phyloP scores from a whole-genome alignment of 2,888 invertebrate genomes.

The Campoplex capitator region DNA sequence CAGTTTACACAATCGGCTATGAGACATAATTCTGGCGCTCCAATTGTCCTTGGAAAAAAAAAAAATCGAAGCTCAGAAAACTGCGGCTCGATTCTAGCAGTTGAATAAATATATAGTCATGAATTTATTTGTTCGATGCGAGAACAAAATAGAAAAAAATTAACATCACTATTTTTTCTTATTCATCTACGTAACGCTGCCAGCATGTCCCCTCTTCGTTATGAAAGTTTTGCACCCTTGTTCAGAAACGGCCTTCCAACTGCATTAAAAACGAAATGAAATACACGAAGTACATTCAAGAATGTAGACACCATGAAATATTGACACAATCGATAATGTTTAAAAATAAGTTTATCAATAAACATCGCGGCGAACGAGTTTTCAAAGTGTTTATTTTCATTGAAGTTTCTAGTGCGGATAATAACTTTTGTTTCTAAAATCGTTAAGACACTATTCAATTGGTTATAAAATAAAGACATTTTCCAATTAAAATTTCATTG shows the following conservation, averaged over 20 bases:
- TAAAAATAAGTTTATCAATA: background rate
- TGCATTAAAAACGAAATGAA: too few species aligned
- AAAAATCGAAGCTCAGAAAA: background rate
- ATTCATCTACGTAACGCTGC: background rate
- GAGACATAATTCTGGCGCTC: background rate
- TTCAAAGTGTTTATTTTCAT: background rate
- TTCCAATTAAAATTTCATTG: background rate
- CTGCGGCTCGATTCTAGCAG: background rate
- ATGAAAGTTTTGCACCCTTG: background rate
- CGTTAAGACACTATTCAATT: background rate
- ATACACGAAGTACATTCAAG: too few species aligned
- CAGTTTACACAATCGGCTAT: constrained; percentile 4
- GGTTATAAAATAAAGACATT: background rate
- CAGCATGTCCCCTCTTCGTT: background rate
- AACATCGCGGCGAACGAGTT: background rate
- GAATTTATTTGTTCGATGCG: background rate
- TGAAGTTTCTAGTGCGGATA: background rate
- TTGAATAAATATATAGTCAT: background rate
- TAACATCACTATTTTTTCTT: background rate
- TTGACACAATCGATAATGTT: background rate
- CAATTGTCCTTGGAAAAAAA: background rate
- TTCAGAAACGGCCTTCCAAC: background rate
- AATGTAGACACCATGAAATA: background rate
- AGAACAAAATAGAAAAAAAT: background rate
- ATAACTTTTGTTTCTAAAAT: background rate